Conservation (phyloP, 2,888 invertebrate species). For the Exocentrus adspersus region DNA sequence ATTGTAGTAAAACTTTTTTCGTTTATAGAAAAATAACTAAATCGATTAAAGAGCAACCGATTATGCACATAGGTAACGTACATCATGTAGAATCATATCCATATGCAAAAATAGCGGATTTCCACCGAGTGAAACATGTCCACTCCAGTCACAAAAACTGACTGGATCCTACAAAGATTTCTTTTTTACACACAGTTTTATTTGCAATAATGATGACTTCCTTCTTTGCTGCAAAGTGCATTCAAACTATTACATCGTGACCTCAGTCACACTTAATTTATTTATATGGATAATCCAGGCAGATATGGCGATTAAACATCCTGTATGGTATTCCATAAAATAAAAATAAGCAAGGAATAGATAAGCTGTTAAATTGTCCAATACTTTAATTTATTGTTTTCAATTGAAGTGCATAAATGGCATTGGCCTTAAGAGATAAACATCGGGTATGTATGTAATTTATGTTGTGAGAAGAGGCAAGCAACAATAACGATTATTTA, state of each 20-base stretch:
- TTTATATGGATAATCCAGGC: background rate
- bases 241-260: background rate
- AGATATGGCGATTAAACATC: background rate
- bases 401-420: background rate
- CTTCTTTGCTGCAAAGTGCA: background rate
- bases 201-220: too few relatives aligned
- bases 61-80: too few relatives aligned
- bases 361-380: background rate
- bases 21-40: too few relatives aligned
- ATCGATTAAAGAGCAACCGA: too few relatives aligned
- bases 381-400: conserved; percentile 8
- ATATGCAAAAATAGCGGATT: too few relatives aligned
- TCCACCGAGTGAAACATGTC: too few relatives aligned
- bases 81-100: too few relatives aligned
- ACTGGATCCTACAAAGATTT: too few relatives aligned
- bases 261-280: background rate
- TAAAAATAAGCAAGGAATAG: background rate
- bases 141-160: too few relatives aligned
- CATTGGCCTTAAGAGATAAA: conserved; percentile 1
- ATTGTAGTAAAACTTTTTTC: too few relatives aligned
- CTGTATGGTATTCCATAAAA: background rate
- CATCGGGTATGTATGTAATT: conserved; percentile 1
- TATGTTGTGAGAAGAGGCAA: background rate
- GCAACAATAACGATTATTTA: conserved; percentile 11
- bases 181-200: too few relatives aligned